phyloP scores from a whole-genome alignment of 2,113 vertebrate genomes.

The Taurulus bubalis region DNA sequence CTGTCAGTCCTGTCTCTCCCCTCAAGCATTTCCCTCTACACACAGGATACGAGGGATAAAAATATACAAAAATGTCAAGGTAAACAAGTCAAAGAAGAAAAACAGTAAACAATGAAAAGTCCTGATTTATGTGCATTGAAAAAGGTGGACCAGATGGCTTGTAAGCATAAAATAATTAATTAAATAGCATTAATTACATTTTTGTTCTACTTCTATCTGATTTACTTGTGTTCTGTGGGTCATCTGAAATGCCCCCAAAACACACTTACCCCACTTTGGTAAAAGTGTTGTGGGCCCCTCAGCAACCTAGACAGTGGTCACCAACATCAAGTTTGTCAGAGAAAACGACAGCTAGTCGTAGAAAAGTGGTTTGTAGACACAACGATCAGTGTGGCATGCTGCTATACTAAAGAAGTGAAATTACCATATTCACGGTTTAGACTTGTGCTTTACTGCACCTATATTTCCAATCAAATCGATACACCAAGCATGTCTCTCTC shows the following conservation, averaged over 20 bases:
- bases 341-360: background rate
- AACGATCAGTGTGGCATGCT: background rate
- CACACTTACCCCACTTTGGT: too few species aligned
- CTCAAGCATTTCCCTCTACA: background rate
- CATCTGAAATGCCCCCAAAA: background rate
- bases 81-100: background rate
- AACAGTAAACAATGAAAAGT: background rate
- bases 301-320: background rate
- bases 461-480: constrained; percentile 21
- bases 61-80: background rate
- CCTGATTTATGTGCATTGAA: background rate
- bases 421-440: background rate
- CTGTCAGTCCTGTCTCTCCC: background rate
- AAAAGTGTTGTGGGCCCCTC: too few species aligned
- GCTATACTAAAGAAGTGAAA: background rate
- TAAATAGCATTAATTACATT: too few species aligned
- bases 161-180: background rate
- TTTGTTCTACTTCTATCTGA: background rate
- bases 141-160: background rate
- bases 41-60: background rate
- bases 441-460: background rate
- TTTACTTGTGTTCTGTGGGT: background rate
- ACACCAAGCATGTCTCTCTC: background rate
- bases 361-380: background rate
- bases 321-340: background rate